These are phyloP conservation scores for Acanthosepion esculentum DNA, from an alignment of 2,888 invertebrate genomes.

Conservation along the genomic window DNA sequence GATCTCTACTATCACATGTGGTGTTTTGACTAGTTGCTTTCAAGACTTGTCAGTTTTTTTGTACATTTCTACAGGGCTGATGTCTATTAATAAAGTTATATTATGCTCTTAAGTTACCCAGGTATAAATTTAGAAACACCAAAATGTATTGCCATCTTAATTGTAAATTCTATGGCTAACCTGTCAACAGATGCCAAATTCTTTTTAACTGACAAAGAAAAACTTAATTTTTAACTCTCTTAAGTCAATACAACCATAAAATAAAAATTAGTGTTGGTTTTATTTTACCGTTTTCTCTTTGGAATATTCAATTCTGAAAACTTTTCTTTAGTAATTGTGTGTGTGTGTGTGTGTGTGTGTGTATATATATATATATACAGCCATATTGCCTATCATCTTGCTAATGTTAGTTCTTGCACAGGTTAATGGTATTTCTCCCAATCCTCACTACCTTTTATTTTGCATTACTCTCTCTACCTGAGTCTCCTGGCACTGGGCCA, in stretches of 20 bases:
- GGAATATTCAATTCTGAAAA: neutral
- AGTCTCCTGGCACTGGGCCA: neutral
- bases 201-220: neutral
- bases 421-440: neutral
- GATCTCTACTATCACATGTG: too few species aligned
- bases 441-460: neutral
- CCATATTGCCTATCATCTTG: neutral
- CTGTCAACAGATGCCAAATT: neutral
- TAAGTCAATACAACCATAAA: neutral
- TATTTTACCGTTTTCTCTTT: neutral
- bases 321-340: neutral
- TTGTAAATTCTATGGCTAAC: neutral
- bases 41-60: neutral
- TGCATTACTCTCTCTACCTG: neutral
- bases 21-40: neutral
- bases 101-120: neutral
- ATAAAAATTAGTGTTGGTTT: neutral
- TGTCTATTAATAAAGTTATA: neutral
- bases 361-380: too few species aligned
- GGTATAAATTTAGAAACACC: neutral
- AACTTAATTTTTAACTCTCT: neutral
- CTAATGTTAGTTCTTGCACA: neutral
- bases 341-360: neutral
- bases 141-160: neutral
- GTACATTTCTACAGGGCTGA: neutral